Evolutionary conservation across 2,888 invertebrate species (phyloP), one percentile per base, ranked within the genome.

Genomic region (Ethmia dodecea): DNA sequence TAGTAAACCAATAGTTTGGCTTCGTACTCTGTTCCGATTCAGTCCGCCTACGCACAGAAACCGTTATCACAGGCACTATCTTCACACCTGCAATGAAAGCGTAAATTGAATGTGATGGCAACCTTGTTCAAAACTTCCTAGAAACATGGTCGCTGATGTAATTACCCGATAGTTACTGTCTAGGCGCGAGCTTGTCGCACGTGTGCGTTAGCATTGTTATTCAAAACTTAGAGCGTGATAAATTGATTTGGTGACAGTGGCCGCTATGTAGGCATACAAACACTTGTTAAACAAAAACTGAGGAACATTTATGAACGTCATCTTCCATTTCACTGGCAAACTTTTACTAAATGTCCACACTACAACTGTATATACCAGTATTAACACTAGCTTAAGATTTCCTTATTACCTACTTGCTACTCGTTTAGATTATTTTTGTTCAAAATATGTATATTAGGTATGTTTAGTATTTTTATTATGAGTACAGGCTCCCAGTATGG

Each of bases 181-280:
- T 70, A 65, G 64, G 69, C 72, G 71, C 54, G 61, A 72, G 62
- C 58, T 55, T 49, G 63, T 57, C 63, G 66, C 74, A 69, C 73
- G 71, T 63, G 68, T 67, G 54, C 46, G 51, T 60, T 53, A 43
- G 40, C 64, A 66, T 76, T 73, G 68, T 65, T 61, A 73, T 78
- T 71, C 77, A 62, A 59, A 60, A 60, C 64, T 65, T 55, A 67
- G 58, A 43, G 56, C 65, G 72, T 70, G 70, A 73, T 74, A 73
- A 75, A 76, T 79, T 70, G 68, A 70, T 73, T 75, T 67, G 70
- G 69, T 74, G 72, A 70, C 76, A 70, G 60, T 55, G 50, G 53
- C 49, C 59, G 43, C 63, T 54, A 55, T 48, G 60, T 59, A 54
- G 50, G 70, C 71, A 76, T 73, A 73, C 74, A 68, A 75, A 77